Evolutionary conservation across 2,888 invertebrate species (phyloP), one percentile per base, ranked within the genome.

Genomic region (Tinea trinotella): DNA sequence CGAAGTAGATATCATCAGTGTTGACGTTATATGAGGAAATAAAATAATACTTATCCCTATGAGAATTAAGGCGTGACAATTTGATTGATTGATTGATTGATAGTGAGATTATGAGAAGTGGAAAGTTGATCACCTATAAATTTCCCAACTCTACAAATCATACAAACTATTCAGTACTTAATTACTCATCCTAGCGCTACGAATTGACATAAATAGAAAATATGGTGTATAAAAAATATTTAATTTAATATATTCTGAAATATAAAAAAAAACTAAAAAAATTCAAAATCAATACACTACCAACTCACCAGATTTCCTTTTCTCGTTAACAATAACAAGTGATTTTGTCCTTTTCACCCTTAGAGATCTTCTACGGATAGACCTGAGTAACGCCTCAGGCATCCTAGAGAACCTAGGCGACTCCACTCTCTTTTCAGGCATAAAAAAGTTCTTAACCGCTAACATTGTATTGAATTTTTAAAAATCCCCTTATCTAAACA

Each of bases 281-380:
- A 59, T 58, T 59, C 60, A 60, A 57, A 59, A 58, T 59, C 36
- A 63, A 74, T 82, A 84, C 81, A 55, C 71, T 84, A 85, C 81
- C 82, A 30, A 84, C 90, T 91, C 89, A 93, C 93, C 93, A 76
- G 93, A 93, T 83, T 93, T 93, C 69, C 93, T 78, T 74, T 93
- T 93, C 74, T 93, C 92, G 59, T 89, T 89, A 59, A 91, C 89
- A 55, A 91, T 87, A 20, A 92, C 91, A 64, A 92, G 80, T 57
- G 92, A 92, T 74, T 93, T 93, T 62, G 92, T 91, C 65, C 92
- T 88, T 75, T 92, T 93, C 36, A 92, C 91, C 58, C 93, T 83
- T 62, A 93, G 74, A 20, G 93, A 93, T 60, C 92, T 81, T 58
- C 93, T 78, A 59, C 91, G 84, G 64, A 93, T 90, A 56, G 92